Evolutionary conservation across 1,140 invertebrate genomes (phyloP).

Genomic region (Fragariocoptes setiger): DNA sequence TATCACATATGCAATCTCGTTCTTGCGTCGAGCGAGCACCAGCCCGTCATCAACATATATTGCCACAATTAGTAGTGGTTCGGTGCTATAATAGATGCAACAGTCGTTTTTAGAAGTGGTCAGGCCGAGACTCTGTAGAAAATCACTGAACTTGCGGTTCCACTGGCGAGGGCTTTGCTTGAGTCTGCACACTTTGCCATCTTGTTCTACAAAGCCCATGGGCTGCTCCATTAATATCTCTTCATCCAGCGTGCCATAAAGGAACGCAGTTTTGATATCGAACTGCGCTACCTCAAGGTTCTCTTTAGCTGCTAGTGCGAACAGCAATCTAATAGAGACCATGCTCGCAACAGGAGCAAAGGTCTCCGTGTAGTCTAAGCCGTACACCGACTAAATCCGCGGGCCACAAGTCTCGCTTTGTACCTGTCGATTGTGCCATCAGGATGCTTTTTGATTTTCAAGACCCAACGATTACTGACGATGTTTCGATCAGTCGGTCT

Average conservation of each 20-base stretch:
- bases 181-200: slow-evolving; percentile 9
- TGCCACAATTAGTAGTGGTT: slow-evolving; percentile 12
- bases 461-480: slow-evolving; percentile 15
- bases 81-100: slow-evolving; percentile 1
- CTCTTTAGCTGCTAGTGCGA: slow-evolving; percentile 1
- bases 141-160: slow-evolving; percentile 11
- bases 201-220: slow-evolving; percentile 14
- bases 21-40: slow-evolving; percentile 10
- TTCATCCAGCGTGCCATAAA: slow-evolving; percentile 18
- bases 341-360: neutral
- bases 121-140: slow-evolving; percentile 2
- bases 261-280: slow-evolving; percentile 17
- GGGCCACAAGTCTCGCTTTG: neutral
- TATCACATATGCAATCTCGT: too few species aligned
- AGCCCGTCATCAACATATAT: slow-evolving; percentile 22
- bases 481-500: slow-evolving; percentile 5
- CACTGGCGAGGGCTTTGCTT: slow-evolving; percentile 10
- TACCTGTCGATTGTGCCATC: neutral
- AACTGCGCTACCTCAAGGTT: slow-evolving; percentile 8
- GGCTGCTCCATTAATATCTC: slow-evolving; percentile 17
- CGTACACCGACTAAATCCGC: neutral
- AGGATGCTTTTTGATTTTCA: slow-evolving; percentile 13
- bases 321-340: neutral
- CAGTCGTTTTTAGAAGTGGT: slow-evolving; percentile 1
- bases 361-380: neutral